Evolutionary conservation across 2,797 vertebrate species (phyloP).

Genomic region (Sandelia bainsii): DNA sequence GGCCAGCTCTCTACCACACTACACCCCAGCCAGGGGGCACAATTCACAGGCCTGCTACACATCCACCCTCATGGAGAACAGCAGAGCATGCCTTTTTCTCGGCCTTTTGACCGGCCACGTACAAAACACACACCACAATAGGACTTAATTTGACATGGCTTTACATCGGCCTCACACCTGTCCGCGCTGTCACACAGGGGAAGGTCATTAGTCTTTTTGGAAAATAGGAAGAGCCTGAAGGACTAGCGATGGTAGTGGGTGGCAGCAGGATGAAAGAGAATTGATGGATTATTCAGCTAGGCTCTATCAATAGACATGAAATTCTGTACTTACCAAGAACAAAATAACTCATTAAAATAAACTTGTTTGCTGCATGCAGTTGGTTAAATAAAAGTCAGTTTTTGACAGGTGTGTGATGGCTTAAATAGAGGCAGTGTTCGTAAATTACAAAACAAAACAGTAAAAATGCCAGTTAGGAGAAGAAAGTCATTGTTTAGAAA

Average conservation of each 20-base stretch:
- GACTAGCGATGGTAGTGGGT: constrained; percentile 33
- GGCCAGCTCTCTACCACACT: constrained; percentile 43
- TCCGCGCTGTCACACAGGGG: constrained; percentile 61
- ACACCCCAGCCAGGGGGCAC: constrained; percentile 66
- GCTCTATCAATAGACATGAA: constrained; percentile 53
- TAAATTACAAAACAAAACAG: constrained; percentile 30
- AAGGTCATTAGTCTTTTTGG: constrained; percentile 78
- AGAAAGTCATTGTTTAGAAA: constrained; percentile 8
- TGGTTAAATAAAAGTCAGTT: constrained; percentile 32
- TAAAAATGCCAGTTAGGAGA: constrained; percentile 21
- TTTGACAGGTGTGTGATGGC: constrained; percentile 33
- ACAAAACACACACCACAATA: constrained; percentile 57
- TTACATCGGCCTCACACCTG: constrained; percentile 72
- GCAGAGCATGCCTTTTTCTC: constrained; percentile 64
- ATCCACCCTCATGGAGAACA: constrained; percentile 55
- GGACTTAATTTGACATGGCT: constrained; percentile 70
- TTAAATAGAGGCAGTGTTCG: constrained; percentile 28
- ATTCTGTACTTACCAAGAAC: constrained; percentile 38
- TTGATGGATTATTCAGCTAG: constrained; percentile 44
- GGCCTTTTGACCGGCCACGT: constrained; percentile 45
- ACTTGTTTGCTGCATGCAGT: constrained; percentile 23
- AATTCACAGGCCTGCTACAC: constrained; percentile 67
- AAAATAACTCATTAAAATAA: constrained; percentile 49
- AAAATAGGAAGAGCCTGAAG: constrained; percentile 60
- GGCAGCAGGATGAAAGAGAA: constrained; percentile 46